These are phyloP conservation scores for Apteryx owenii DNA, from an alignment of 2,113 vertebrate genomes.

Conservation along the genomic window DNA sequence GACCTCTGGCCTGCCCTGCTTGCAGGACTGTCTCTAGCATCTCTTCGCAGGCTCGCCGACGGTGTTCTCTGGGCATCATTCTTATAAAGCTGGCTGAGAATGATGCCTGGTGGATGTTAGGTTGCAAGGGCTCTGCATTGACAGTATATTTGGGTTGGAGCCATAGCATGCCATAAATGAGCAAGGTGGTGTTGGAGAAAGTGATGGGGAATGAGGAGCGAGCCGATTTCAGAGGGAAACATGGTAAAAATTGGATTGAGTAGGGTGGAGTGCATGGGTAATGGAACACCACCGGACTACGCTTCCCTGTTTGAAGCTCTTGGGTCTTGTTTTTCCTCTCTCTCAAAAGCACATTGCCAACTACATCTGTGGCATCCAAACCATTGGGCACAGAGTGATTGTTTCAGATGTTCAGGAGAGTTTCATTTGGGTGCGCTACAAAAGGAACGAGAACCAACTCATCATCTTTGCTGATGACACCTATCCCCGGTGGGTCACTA, in stretches of 20 bases:
- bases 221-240: not conserved
- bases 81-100: not conserved
- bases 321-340: not conserved
- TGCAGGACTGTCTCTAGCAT: not conserved
- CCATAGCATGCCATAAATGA: not conserved
- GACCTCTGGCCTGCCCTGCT: not conserved
- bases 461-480: slow-evolving; percentile 99
- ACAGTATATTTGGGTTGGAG: not conserved
- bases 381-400: slow-evolving; percentile 94
- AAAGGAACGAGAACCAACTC: slow-evolving; percentile 96
- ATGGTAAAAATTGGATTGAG: not conserved
- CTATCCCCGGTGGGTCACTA: slow-evolving; percentile 96
- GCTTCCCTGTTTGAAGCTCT: not conserved
- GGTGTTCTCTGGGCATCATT: not conserved
- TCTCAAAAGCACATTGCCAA: slow-evolving; percentile 91
- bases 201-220: not conserved
- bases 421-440: slow-evolving; percentile 97
- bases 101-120: accelerated
- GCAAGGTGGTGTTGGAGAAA: not conserved
- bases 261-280: not conserved
- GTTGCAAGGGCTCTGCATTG: not conserved
- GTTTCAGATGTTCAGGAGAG: slow-evolving; percentile 97
- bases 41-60: not conserved
- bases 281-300: not conserved
- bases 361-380: slow-evolving; percentile 93